A percentile compares a stretch with the other conserved stretches of the same genome.
Evolutionary conservation across 2,113 vertebrate genomes (phyloP).

Genomic region (Typhlomys cinereus): DNA sequence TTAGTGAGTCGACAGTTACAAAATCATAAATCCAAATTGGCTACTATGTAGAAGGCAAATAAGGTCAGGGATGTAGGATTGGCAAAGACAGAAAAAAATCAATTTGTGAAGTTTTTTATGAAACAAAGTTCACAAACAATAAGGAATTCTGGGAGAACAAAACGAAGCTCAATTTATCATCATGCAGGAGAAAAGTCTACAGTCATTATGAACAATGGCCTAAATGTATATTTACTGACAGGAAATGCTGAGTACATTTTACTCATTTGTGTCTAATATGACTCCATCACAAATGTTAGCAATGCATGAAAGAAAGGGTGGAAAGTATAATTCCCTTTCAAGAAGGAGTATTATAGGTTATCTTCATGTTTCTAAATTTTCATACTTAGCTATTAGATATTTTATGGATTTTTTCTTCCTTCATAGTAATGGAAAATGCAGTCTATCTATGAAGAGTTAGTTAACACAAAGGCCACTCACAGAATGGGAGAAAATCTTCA

Average conservation of each 20-base stretch:
- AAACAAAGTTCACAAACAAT: background rate
- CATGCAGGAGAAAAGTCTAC: background rate
- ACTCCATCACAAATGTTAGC: background rate
- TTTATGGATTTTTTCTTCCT: background rate
- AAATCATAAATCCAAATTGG: slow-evolving; percentile 4
- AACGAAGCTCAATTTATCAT: slow-evolving; percentile 10
- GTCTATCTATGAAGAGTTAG: background rate
- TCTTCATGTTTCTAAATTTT: background rate
- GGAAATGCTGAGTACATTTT: background rate
- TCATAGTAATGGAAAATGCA: background rate
- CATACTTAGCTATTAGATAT: background rate
- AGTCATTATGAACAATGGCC: background rate
- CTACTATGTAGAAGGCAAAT: background rate
- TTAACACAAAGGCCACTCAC: slow-evolving; percentile 27
- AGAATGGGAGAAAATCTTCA: too few relatives aligned
- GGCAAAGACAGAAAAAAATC: slow-evolving; percentile 7
- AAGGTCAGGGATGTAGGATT: background rate
- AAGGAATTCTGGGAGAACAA: background rate
- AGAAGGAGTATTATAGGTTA: background rate
- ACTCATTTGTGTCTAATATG: background rate
- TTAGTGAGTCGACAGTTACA: background rate
- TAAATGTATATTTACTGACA: background rate
- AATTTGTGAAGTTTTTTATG: background rate
- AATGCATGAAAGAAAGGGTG: background rate
- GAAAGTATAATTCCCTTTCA: background rate